Base-by-base conservation (phyloP, 2,888 invertebrate genomes). In the Horisme vitalbata region DNA sequence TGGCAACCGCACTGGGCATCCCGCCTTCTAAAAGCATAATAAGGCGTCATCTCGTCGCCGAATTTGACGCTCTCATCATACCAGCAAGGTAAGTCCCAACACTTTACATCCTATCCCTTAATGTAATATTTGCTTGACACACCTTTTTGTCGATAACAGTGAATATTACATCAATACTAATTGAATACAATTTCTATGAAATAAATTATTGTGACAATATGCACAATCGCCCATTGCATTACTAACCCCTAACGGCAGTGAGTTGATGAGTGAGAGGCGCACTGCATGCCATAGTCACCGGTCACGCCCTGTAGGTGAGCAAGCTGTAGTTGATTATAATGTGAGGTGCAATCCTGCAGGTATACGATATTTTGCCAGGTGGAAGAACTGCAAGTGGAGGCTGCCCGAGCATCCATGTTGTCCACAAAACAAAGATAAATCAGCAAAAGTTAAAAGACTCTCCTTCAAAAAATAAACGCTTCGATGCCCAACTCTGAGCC, bases 11-110 rank as follows among this genome's bases (percentile, higher is more conserved):
- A 0, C 91, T 97, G 54, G 97, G 97, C 41, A 97, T 98, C 66
- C 97, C 97, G 28, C 95, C 96, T 9, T 95, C 96, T 21, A 97
- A 97, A 79, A 96, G 96, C 75, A 97, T 98, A 84, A 96, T 98
- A 63, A 91, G 97, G 65, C 91, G 97, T 65, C 98, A 98, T 86
- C 92, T 98, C 57, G 94, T 95, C 53, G 95, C 97, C 3, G 97
- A 98, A 91, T 93, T 98, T 67, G 97, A 97, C 83, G 94, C 95
- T 38, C 93, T 98, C 63, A 93, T 98, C 60, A 93, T 96, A 74
- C 97, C 98, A 65, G 97, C 98, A 78, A 96, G 98, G 97, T 96
- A 89, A 79, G 73, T 71, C 24, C 50, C 36, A 27, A 18, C 50
- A 44, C 20, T 26, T 41, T 41, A 8, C 7, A 6, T 4, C 20